These are phyloP conservation scores for Ctenopoma multispine DNA, from an alignment of 2,797 vertebrate genomes.

Conservation along the genomic window DNA sequence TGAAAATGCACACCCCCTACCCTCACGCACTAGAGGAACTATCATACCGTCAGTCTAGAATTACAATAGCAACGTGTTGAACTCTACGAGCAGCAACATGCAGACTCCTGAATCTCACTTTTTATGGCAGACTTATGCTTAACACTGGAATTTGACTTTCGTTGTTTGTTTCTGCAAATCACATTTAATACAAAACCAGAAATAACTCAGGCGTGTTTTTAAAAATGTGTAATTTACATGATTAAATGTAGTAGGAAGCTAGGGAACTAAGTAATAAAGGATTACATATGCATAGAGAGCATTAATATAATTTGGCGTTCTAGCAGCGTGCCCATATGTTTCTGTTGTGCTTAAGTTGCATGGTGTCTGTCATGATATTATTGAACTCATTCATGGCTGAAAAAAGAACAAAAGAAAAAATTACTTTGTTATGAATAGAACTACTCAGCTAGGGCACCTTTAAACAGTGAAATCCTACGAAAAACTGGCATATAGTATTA, in stretches of 20 bases:
- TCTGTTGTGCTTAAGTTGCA: not conserved
- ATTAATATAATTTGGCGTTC: not conserved
- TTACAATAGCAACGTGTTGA: constrained; percentile 47
- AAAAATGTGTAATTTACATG: not conserved
- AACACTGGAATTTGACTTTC: constrained; percentile 32
- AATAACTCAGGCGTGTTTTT: not conserved
- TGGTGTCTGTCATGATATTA: not conserved
- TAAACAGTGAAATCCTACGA: not conserved
- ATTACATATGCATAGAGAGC: not conserved
- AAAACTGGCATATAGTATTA: not conserved
- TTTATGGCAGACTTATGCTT: constrained; percentile 44
- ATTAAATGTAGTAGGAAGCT: not conserved
- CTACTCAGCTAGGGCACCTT: not conserved
- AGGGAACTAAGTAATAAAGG: not conserved
- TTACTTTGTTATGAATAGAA: not conserved
- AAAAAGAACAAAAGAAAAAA: not conserved
- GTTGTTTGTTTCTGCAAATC: not conserved
- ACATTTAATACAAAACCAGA: not conserved
- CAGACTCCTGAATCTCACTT: constrained; percentile 41
- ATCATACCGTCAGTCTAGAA: constrained; percentile 46
- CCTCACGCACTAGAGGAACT: constrained; percentile 35
- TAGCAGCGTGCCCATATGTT: not conserved
- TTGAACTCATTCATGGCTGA: not conserved
- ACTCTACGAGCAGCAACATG: constrained; percentile 61
- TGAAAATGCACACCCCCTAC: constrained; percentile 40